Evolutionary conservation across 2,797 vertebrate genomes (phyloP), one percentile per base, ranked within the genome.

Genomic region (Cheirogaleus major): DNA sequence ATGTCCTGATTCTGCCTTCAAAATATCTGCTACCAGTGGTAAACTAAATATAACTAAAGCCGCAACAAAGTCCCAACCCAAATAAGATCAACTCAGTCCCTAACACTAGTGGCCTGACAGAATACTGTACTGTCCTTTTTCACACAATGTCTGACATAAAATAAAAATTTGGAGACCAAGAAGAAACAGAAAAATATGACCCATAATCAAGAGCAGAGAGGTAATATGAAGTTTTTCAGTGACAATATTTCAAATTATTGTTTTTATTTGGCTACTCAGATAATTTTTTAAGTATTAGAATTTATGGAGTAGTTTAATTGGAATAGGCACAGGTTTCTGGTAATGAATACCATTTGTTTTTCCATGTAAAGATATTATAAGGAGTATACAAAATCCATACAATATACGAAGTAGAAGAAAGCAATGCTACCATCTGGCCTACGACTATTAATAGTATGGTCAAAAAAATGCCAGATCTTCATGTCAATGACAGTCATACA

Each of bases 41-140:
- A 63, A 91, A 45, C 45, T 70, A 95, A 85, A 55, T 18, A 57
- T 41, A 63, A 88, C 52, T 63, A 93, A 92, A 94, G 55, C 25
- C 30, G 23, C 43, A 85, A 91, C 17, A 83, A 48, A 93, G 22
- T 55, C 25, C 30, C 35, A 14, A 82, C n/a, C 23, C 61, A 86
- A 75, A 78, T 65, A 14, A 41, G 45, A 87, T 1, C 3, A 10
- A 73, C 23, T 65, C 35, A 25, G 83, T 41, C 63, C 50, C 63
- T 43, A 57, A 57, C 27, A 67, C 38, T 57, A 57, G 30, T 57
- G 48, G 30, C 27, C 52, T 38, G 50, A 69, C 3, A 59, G 41
- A 79, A n/a, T 70, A 38, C 32, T 87, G n/a, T 55, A 38, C 8
- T 18, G 35, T 38, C n/a, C 13, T 61, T 87, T 55, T 85, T 72